Evolutionary conservation across 2,888 invertebrate genomes (phyloP).

Genomic region (Spodoptera littoralis): DNA sequence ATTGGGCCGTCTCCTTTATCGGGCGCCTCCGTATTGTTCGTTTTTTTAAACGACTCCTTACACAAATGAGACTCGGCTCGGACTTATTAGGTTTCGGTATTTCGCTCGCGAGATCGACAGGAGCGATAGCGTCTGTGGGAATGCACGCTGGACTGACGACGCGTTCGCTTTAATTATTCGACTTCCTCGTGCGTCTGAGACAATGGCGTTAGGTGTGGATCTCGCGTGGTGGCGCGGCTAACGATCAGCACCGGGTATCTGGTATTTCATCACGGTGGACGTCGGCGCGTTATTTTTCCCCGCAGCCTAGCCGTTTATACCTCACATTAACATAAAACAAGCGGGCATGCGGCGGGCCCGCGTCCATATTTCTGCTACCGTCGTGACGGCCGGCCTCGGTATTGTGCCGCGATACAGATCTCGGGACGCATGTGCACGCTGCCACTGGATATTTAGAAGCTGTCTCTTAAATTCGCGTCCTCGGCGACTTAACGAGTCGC

Average conservation of each 20-base stretch:
- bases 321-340: conserved; percentile 87
- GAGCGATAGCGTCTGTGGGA: conserved; percentile 75
- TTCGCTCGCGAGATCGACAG: conserved; percentile 82
- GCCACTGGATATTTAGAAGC: conserved; percentile 86
- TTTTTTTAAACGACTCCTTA: conserved; percentile 81
- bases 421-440: conserved; percentile 80
- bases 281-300: conserved; percentile 78
- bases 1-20: conserved; percentile 86
- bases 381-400: conserved; percentile 84
- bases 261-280: conserved; percentile 77
- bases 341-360: conserved; percentile 73
- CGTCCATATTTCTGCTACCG: conserved; percentile 86
- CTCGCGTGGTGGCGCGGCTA: conserved; percentile 60
- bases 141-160: conserved; percentile 63
- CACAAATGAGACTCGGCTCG: conserved; percentile 86
- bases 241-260: conserved; percentile 70
- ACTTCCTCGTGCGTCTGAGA: conserved; percentile 74
- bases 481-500: conserved; percentile 83
- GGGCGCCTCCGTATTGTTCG: conserved; percentile 77
- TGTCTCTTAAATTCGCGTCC: conserved; percentile 84
- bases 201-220: conserved; percentile 74
- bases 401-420: conserved; percentile 87
- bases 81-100: conserved; percentile 87
- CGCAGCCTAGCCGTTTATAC: conserved; percentile 70
- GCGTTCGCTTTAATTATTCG: conserved; percentile 77